Percentiles rank a stretch among this genome's conserved stretches.
Evolutionary conservation across 2,113 vertebrate species (phyloP).

Genomic region (Mastomys natalensis): DNA sequence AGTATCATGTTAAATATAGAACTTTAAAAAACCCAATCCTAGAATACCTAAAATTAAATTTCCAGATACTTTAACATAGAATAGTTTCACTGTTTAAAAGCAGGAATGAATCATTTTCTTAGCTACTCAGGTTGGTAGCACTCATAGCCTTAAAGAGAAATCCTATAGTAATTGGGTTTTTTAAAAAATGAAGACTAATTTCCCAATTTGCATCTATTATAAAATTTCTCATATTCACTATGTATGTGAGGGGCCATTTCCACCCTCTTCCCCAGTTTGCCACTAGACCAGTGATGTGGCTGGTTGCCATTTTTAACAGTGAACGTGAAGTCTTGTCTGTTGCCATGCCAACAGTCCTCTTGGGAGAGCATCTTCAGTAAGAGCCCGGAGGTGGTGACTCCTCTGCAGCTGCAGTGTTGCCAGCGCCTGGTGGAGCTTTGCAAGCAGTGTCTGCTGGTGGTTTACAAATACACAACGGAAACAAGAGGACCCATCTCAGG

Average conservation of each 20-base stretch:
- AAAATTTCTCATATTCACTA: slow-evolving; percentile 59
- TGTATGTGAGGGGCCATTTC: slow-evolving; percentile 60
- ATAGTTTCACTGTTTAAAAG: not conserved
- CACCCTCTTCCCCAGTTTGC: slow-evolving; percentile 56
- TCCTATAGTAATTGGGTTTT: not conserved
- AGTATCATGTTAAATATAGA: slow-evolving; percentile 4
- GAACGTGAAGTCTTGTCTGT: slow-evolving; percentile 76
- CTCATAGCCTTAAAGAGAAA: not conserved
- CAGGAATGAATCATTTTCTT: not conserved
- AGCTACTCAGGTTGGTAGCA: not conserved
- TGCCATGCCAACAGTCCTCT: slow-evolving; percentile 90
- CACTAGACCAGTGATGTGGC: slow-evolving; percentile 74
- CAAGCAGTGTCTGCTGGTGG: slow-evolving; percentile 95
- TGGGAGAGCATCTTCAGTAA: slow-evolving; percentile 97
- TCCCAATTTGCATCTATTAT: slow-evolving; percentile 68
- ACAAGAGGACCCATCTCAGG: slow-evolving; percentile 92
- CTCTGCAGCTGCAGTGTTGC: slow-evolving; percentile 95
- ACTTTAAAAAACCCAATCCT: not conserved
- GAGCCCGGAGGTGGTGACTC: slow-evolving; percentile 93
- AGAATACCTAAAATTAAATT: slow-evolving; percentile 42
- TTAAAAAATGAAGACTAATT: slow-evolving; percentile 75
- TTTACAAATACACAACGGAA: slow-evolving; percentile 96
- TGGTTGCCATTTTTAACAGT: slow-evolving; percentile 73
- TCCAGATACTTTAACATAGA: slow-evolving; percentile 12
- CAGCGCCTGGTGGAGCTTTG: slow-evolving; percentile 96